These are phyloP conservation scores for Pica pica DNA, from an alignment of 2,113 vertebrate genomes.

Conservation along the genomic window DNA sequence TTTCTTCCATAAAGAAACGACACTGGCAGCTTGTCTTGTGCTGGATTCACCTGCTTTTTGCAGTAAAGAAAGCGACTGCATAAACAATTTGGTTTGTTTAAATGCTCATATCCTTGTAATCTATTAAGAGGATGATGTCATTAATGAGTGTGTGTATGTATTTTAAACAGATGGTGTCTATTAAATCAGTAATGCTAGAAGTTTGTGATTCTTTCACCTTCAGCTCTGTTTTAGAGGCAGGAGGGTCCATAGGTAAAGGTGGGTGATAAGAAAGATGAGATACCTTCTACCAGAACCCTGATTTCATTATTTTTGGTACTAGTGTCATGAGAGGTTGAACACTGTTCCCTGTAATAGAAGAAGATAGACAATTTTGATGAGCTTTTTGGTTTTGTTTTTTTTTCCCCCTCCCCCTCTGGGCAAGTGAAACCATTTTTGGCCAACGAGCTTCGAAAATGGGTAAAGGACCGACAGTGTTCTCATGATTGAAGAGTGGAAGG, in stretches of 20 bases:
- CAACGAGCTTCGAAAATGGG: not conserved
- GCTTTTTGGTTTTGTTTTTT: not conserved
- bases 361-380: not conserved
- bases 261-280: not conserved
- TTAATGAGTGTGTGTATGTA: not conserved
- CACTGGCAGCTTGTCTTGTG: not conserved
- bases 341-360: not conserved
- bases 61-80: not conserved
- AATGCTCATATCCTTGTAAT: not conserved
- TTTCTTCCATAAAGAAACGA: not conserved
- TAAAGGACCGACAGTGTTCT: not conserved
- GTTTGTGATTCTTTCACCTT: not conserved
- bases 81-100: not conserved
- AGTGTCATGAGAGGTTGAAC: not conserved
- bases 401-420: not conserved
- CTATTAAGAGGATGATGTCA: not conserved
- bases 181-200: not conserved
- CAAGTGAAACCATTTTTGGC: not conserved
- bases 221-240: not conserved
- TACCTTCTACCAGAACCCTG: not conserved
- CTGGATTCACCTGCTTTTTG: not conserved
- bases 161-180: slow-evolving; percentile 38
- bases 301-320: not conserved
- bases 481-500: not conserved
- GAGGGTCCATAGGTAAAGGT: not conserved